phyloP scores from a whole-genome alignment of 1,140 invertebrate genomes.

The Pygmarrhopalites habei region DNA sequence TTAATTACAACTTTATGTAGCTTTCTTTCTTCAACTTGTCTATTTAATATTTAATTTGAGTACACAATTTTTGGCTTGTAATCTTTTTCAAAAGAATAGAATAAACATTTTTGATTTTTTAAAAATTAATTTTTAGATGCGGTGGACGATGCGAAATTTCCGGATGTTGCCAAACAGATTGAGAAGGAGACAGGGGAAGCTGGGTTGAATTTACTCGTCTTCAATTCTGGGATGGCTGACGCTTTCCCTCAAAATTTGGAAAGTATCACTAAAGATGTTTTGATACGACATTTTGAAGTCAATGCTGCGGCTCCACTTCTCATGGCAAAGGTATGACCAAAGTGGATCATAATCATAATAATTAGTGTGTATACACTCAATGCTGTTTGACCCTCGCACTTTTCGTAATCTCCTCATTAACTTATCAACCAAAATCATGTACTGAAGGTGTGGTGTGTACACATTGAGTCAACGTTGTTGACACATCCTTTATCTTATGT shows the following conservation, averaged over 20 bases:
- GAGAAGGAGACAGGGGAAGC: slow-evolving; percentile 24
- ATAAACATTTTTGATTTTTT: background rate
- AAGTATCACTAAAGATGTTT: slow-evolving; percentile 63
- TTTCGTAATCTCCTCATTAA: no score
- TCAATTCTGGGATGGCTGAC: slow-evolving; percentile 82
- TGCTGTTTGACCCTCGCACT: no score
- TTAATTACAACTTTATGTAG: background rate
- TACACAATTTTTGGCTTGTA: background rate
- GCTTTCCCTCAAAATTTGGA: slow-evolving; percentile 58
- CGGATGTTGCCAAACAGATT: slow-evolving; percentile 53
- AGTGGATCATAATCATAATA: no score
- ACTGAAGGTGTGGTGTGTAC: no score
- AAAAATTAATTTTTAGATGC: slow-evolving; percentile 49
- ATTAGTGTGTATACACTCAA: no score
- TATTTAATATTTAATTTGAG: background rate
- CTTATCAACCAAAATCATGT: no score
- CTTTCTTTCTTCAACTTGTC: background rate
- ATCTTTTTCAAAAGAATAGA: background rate
- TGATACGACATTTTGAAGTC: slow-evolving; percentile 58
- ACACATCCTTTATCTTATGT: no score
- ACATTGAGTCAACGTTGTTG: no score
- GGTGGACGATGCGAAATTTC: slow-evolving; percentile 54
- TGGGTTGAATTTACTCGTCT: slow-evolving; percentile 55
- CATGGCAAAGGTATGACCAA: slow-evolving; percentile 67
- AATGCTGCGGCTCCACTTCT: slow-evolving; percentile 78